Conservation (phyloP, 2,113 vertebrate genomes). For the Hirundichthys speculiger region DNA sequence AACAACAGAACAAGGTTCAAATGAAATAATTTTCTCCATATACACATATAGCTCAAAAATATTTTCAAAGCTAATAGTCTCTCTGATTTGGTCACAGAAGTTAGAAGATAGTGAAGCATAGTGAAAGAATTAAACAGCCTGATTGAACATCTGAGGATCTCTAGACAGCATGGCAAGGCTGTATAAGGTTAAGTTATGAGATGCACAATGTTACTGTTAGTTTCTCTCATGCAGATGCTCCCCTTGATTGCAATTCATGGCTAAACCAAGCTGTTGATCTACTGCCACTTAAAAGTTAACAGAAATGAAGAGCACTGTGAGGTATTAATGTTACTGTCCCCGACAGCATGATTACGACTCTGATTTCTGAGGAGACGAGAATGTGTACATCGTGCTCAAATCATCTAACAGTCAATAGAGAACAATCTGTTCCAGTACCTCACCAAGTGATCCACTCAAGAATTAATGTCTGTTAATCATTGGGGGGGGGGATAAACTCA, state of each 20-base stretch:
- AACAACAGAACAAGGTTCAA: constrained; percentile 61
- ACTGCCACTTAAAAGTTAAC: constrained; percentile 49
- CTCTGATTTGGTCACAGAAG: constrained; percentile 84
- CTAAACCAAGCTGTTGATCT: constrained; percentile 48
- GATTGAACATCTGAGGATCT: constrained; percentile 61
- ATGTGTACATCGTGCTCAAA: constrained; percentile 35
- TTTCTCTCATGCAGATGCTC: constrained; percentile 52
- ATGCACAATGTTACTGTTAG: constrained; percentile 46
- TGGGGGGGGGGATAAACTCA: neutral
- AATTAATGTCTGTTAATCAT: constrained; percentile 16
- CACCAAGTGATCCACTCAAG: constrained; percentile 23
- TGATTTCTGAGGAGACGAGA: constrained; percentile 55
- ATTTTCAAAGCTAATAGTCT: constrained; percentile 80
- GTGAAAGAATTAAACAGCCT: constrained; percentile 63
- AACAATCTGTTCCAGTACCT: constrained; percentile 30
- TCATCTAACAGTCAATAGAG: constrained; percentile 29
- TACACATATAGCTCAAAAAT: constrained; percentile 81
- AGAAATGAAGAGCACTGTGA: constrained; percentile 67
- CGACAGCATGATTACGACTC: constrained; percentile 51
- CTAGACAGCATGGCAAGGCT: constrained; percentile 53
- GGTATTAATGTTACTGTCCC: constrained; percentile 76
- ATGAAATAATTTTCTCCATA: constrained; percentile 77
- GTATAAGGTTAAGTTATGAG: constrained; percentile 51
- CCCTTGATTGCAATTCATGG: constrained; percentile 52
- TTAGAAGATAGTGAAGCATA: constrained; percentile 77